Base-by-base conservation (phyloP, 2,888 invertebrate species). In the Drosophila tripunctata region DNA sequence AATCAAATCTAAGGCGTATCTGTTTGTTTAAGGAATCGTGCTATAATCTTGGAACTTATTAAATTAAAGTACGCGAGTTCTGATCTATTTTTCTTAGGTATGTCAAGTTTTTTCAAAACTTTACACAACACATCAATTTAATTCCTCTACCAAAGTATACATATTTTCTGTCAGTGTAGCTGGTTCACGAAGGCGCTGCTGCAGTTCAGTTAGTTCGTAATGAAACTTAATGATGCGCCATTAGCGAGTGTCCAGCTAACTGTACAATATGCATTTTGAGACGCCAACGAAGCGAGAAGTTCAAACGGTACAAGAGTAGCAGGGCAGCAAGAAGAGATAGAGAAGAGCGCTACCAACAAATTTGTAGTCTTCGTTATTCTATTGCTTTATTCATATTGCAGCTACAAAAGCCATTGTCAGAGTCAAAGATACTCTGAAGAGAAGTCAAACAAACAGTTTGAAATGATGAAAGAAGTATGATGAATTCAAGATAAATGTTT, bases 161-260 rank as follows among this genome's bases (percentile, higher is more conserved):
- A 7, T 27, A 6, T 6, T 27, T 27, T 27, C 27, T 27, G 10
- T 27, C 27, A 27, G 27, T 27, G 27, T 27, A 27, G 3, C 27
- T n/a, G n/a, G n/a, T 1, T 27, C 27, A 27, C 10, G 27, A 27
- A 8, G 27, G 1, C 6, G 27, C 27, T 10, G 35, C 52, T 45
- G 38, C 43, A 44, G 22, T 35, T 40, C 36, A 38, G 36, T 72
- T 58, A 43, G 70, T 30, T 62, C 57, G 45, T 82, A 86, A 87
- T 87, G 82, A 80, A 82, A 75, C 82, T 81, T 87, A 86, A 88
- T 86, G 83, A 88, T 75, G 73, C 52, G 61, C 70, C 75, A 86
- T 86, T 86, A 86, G 82, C 65, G 70, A 54, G 63, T 68, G 77
- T 65, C 71, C 74, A 57, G 52, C 60, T 55, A 85, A 78, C 77